Conservation (phyloP, 2,113 vertebrate genomes). For the Propithecus coquereli region DNA sequence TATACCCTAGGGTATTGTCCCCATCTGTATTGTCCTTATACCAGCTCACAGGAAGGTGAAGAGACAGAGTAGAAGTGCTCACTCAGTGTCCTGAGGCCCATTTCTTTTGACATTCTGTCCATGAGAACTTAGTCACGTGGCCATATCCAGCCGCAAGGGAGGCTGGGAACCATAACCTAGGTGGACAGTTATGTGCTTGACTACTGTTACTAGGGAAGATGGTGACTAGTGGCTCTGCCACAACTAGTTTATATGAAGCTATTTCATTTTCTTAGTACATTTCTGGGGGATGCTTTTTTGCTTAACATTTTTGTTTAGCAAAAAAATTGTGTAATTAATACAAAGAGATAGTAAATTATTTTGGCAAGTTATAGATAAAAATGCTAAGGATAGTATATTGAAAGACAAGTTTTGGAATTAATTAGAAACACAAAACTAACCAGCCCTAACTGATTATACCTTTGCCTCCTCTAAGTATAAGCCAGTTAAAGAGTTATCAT, state of each 20-base stretch:
- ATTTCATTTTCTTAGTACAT: neutral
- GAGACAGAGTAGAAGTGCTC: neutral
- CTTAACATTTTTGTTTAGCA: neutral
- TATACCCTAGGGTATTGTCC: rapidly evolving
- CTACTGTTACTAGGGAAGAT: neutral
- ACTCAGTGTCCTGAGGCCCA: neutral
- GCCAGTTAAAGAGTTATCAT: neutral
- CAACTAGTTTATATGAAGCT: neutral
- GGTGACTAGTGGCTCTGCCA: neutral
- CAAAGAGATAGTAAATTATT: neutral
- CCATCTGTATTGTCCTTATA: neutral
- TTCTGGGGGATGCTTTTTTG: neutral
- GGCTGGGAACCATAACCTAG: neutral
- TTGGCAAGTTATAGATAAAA: neutral
- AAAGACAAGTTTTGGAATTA: slow-evolving; percentile 32
- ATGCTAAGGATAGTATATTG: neutral
- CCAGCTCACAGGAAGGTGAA: neutral
- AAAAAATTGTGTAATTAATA: neutral
- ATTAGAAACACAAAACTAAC: neutral
- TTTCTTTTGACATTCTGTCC: neutral
- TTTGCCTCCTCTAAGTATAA: neutral
- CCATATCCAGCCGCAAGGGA: neutral
- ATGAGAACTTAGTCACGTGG: neutral
- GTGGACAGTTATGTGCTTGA: neutral
- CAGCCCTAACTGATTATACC: neutral